Percentiles rank a stretch among this genome's conserved stretches.
phyloP scores from a whole-genome alignment of 2,113 vertebrate genomes.

The Sterrhoptilus dennistouni region DNA sequence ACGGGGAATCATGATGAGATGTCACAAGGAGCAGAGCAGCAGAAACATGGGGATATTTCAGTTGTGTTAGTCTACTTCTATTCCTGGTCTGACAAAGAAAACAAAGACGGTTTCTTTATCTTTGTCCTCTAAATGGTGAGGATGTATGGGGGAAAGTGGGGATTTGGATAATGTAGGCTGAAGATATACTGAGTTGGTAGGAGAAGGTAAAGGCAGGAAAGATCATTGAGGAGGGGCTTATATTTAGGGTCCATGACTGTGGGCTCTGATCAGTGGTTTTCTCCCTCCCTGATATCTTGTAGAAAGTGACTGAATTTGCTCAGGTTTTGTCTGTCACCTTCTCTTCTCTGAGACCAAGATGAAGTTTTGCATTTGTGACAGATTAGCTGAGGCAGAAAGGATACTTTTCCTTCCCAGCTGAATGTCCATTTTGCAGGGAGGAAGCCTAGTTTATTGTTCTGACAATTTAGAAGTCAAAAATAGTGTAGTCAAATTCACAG shows the following conservation, averaged over 20 bases:
- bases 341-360: background rate
- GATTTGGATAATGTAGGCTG: fast-evolving
- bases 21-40: background rate
- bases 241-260: background rate
- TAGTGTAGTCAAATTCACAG: background rate
- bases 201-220: background rate
- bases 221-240: background rate
- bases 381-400: background rate
- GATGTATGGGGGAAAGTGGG: fast-evolving
- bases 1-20: background rate
- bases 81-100: background rate
- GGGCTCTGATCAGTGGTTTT: background rate
- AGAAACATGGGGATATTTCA: background rate
- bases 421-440: background rate
- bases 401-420: background rate
- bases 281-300: fast-evolving
- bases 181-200: background rate
- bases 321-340: fast-evolving
- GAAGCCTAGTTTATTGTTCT: background rate
- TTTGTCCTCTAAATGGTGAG: background rate
- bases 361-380: background rate
- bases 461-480: background rate
- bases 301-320: background rate
- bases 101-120: background rate
- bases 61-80: background rate